These are phyloP conservation scores for Papilio xuthus DNA, from an alignment of 1,140 invertebrate genomes.

Conservation along the genomic window DNA sequence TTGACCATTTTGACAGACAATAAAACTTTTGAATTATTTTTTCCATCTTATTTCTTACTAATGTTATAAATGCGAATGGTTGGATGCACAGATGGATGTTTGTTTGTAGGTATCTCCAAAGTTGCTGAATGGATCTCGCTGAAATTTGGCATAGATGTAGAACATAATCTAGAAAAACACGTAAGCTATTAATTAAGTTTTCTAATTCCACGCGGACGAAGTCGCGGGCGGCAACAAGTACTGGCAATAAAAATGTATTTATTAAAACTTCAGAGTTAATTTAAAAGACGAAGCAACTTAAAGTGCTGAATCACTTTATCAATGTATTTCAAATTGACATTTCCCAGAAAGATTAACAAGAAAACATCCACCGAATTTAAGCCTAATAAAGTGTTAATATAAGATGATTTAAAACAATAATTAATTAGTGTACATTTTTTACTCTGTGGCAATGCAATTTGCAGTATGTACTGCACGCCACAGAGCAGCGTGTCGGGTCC, in stretches of 20 bases:
- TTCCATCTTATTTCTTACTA: too few species aligned
- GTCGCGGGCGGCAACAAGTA: too few species aligned
- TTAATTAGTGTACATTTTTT: conserved; percentile 27
- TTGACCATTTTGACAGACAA: neutral
- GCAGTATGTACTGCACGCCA: conserved; percentile 64
- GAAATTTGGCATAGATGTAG: too few species aligned
- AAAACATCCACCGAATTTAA: neutral
- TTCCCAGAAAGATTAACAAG: conserved; percentile 12
- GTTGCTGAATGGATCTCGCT: too few species aligned
- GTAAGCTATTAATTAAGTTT: too few species aligned
- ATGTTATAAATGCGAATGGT: too few species aligned
- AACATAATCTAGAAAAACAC: too few species aligned
- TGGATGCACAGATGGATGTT: too few species aligned
- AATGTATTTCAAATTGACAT: neutral
- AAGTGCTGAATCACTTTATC: neutral
- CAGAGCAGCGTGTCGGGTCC: conserved; percentile 56
- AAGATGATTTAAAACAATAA: conserved; percentile 5
- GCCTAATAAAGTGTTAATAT: neutral
- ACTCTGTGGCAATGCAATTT: conserved; percentile 46
- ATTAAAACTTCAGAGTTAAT: neutral
- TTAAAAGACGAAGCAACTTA: neutral
- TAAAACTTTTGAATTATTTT: too few species aligned
- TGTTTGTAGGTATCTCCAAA: too few species aligned
- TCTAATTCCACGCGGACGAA: too few species aligned
- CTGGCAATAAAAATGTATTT: too few species aligned